These are phyloP conservation scores for Merluccius polli DNA, from an alignment of 2,797 vertebrate genomes.

Conservation along the genomic window DNA sequence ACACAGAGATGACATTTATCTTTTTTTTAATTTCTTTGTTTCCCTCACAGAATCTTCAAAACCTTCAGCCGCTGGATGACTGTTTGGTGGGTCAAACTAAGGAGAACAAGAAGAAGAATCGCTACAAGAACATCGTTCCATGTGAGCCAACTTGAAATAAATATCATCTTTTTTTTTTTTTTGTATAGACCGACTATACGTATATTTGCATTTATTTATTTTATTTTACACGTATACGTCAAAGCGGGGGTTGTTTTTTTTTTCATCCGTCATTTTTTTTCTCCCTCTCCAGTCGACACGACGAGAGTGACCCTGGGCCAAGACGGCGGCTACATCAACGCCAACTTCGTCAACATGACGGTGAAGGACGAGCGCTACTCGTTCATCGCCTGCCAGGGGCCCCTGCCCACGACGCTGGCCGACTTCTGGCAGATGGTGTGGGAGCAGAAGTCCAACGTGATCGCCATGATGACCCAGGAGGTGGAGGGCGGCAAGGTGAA, in stretches of 20 bases:
- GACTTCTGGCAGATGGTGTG: slow-evolving; percentile 99
- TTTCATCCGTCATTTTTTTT: too few species aligned
- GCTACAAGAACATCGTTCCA: slow-evolving; percentile 98
- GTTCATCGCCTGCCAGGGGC: slow-evolving; percentile 97
- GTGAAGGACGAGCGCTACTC: slow-evolving; percentile 85
- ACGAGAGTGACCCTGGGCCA: slow-evolving; percentile 87
- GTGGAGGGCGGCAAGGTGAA: slow-evolving; percentile 95
- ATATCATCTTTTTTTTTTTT: too few species aligned
- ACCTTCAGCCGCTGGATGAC: slow-evolving; percentile 93
- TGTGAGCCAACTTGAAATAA: slow-evolving; percentile 84
- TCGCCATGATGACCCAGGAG: slow-evolving; percentile 99
- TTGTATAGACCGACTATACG: neutral
- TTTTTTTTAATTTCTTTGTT: too few species aligned
- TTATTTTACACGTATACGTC: too few species aligned
- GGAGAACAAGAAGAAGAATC: slow-evolving; percentile 96
- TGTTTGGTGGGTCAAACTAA: slow-evolving; percentile 93
- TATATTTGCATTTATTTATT: neutral
- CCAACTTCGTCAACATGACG: slow-evolving; percentile 92
- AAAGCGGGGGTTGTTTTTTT: neutral
- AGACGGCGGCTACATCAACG: slow-evolving; percentile 94
- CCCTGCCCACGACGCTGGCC: slow-evolving; percentile 88
- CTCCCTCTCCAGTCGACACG: slow-evolving; percentile 80
- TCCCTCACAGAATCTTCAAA: slow-evolving; percentile 86
- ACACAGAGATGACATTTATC: neutral
- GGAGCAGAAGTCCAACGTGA: slow-evolving; percentile 94